Percentiles rank a stretch among this genome's conserved stretches.
Evolutionary conservation across 2,113 vertebrate genomes (phyloP).

Genomic region (Dromiciops gliroides): DNA sequence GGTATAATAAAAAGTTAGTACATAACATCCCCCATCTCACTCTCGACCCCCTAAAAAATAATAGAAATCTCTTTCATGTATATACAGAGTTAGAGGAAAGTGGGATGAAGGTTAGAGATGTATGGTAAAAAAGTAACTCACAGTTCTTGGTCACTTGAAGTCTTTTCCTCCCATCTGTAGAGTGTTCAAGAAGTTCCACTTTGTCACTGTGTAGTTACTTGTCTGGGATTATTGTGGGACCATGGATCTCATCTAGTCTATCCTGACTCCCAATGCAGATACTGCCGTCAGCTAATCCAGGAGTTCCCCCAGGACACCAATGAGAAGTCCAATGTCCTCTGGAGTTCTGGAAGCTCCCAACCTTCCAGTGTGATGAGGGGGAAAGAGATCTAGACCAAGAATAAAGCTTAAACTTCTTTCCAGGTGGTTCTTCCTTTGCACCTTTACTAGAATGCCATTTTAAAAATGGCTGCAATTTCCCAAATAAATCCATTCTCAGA

Average conservation of each 20-base stretch:
- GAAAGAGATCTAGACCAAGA: background rate
- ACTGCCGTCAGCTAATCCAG: background rate
- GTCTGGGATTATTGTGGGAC: background rate
- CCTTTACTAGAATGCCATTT: background rate
- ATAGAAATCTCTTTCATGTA: background rate
- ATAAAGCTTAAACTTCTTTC: background rate
- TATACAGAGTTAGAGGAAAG: background rate
- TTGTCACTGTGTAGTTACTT: background rate
- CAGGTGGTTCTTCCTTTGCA: background rate
- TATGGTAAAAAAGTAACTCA: background rate
- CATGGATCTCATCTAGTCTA: background rate
- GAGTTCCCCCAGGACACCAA: too few relatives aligned
- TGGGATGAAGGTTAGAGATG: background rate
- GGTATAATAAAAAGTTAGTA: background rate
- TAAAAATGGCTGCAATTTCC: background rate
- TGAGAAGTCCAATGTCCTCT: background rate
- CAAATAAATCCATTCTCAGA: background rate
- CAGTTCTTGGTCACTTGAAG: background rate
- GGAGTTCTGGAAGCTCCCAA: background rate
- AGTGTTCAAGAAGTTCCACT: background rate
- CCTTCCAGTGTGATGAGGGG: background rate
- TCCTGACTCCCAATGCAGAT: background rate
- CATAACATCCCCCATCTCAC: background rate
- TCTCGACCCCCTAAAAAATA: background rate
- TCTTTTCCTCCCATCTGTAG: background rate